Percentiles rank a stretch among this genome's conserved stretches.
Evolutionary conservation across 2,888 invertebrate genomes (phyloP).

Genomic region (Drosophila neonasuta): DNA sequence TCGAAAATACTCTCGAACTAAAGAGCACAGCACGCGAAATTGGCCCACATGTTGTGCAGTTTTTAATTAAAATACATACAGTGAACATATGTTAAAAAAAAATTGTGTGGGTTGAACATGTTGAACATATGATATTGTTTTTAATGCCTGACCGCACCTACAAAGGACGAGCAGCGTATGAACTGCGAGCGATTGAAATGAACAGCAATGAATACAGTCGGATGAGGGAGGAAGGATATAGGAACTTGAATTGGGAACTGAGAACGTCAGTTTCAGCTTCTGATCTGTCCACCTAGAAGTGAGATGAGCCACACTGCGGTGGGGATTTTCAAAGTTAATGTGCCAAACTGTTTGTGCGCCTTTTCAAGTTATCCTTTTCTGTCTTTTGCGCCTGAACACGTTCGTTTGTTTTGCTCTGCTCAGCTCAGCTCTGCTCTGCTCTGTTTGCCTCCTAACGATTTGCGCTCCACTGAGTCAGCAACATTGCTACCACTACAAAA

Average conservation of each 20-base stretch:
- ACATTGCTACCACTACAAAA: constrained; percentile 15
- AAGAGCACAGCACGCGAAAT: constrained; percentile 5
- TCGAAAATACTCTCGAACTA: background rate
- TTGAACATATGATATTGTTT: constrained; percentile 19
- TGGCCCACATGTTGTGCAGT: background rate
- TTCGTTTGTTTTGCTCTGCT: constrained; percentile 31
- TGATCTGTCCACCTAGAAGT: constrained; percentile 21
- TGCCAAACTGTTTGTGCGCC: constrained; percentile 13
- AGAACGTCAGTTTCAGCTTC: constrained; percentile 17
- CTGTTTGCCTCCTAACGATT: constrained; percentile 47
- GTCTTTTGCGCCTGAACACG: constrained; percentile 50
- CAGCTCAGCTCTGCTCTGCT: background rate
- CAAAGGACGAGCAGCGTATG: constrained; percentile 13
- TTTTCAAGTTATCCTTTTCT: constrained; percentile 38
- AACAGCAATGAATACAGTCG: constrained; percentile 4
- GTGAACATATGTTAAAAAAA: constrained; percentile 17
- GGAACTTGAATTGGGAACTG: background rate
- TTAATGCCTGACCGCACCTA: constrained; percentile 22
- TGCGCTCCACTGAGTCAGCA: constrained; percentile 58
- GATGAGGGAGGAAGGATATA: background rate
- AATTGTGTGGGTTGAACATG: constrained; percentile 16
- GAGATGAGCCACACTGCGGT: background rate
- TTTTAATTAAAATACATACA: constrained; percentile 39
- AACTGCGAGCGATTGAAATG: constrained; percentile 3
- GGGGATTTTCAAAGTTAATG: constrained; percentile 4